A percentile compares a stretch with the other conserved stretches of the same genome.
These are phyloP conservation scores for Branchellion lobata DNA, from an alignment of 2,888 invertebrate genomes.

Conservation along the genomic window DNA sequence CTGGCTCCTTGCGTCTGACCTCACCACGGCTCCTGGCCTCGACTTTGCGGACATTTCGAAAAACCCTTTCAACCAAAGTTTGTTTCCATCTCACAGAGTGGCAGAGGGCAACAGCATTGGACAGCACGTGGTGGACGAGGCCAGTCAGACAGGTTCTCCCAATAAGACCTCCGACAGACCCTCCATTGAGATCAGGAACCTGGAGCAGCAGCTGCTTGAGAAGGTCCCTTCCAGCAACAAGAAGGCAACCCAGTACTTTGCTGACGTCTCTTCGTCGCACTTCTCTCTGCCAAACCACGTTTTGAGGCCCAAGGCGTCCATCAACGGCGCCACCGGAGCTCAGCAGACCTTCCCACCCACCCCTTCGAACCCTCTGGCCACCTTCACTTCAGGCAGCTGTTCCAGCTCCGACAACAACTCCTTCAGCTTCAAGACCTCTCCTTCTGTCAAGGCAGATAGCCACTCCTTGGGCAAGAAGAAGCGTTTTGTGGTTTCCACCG, in stretches of 20 bases:
- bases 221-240: slow-evolving; percentile 54
- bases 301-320: slow-evolving; percentile 28
- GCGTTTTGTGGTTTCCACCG: slow-evolving; percentile 48
- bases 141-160: not conserved
- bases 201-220: slow-evolving; percentile 59
- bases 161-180: too few relatives aligned
- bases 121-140: not conserved
- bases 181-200: slow-evolving; percentile 50
- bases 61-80: too few relatives aligned
- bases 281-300: slow-evolving; percentile 31
- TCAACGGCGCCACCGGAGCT: not conserved
- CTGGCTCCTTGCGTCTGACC: not conserved
- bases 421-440: not conserved
- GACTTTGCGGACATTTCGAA: too few relatives aligned
- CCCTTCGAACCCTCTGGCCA: not conserved
- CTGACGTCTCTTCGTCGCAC: slow-evolving; percentile 1
- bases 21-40: not conserved
- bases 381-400: not conserved
- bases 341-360: slow-evolving; percentile 16
- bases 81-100: too few relatives aligned
- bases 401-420: not conserved
- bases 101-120: too few relatives aligned
- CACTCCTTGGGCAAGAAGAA: slow-evolving; percentile 41
- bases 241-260: slow-evolving; percentile 15
- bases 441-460: not conserved